Evolutionary conservation across 2,888 invertebrate species (phyloP).

Genomic region (Myopa testacea): DNA sequence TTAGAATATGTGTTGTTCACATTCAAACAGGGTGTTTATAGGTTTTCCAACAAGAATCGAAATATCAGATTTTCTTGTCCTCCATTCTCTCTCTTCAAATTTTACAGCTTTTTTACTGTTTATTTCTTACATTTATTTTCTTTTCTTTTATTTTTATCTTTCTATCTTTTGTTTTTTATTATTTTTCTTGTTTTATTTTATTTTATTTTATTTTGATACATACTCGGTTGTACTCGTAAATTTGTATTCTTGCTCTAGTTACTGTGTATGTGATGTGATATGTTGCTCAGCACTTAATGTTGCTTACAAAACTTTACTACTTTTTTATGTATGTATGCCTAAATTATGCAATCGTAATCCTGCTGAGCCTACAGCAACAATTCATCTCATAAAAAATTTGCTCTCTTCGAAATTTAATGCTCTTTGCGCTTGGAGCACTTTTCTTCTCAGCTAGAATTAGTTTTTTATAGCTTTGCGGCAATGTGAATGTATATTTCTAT

Average conservation of each 20-base stretch:
- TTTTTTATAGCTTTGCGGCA: background rate
- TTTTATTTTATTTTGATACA: background rate
- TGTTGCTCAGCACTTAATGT: background rate
- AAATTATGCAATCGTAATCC: background rate
- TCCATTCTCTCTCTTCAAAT: no score
- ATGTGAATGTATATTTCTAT: background rate
- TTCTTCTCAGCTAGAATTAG: background rate
- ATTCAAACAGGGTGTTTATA: background rate
- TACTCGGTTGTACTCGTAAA: background rate
- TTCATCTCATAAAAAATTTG: constrained; percentile 24
- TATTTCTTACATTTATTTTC: background rate
- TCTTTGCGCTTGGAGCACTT: background rate
- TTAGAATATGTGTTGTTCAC: background rate
- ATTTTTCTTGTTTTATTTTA: background rate
- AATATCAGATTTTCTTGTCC: no score
- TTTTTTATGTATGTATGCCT: constrained; percentile 12
- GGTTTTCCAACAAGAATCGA: background rate
- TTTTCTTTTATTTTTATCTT: background rate
- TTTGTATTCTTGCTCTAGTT: background rate
- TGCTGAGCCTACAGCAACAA: constrained; percentile 12
- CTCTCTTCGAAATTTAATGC: constrained; percentile 9
- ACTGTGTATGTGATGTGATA: background rate
- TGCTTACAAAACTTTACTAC: background rate
- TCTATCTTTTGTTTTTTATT: background rate
- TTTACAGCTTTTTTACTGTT: background rate